A percentile compares a stretch with the other conserved stretches of the same genome.
phyloP scores from a whole-genome alignment of 2,888 invertebrate genomes.

The Cordilura impudica region DNA sequence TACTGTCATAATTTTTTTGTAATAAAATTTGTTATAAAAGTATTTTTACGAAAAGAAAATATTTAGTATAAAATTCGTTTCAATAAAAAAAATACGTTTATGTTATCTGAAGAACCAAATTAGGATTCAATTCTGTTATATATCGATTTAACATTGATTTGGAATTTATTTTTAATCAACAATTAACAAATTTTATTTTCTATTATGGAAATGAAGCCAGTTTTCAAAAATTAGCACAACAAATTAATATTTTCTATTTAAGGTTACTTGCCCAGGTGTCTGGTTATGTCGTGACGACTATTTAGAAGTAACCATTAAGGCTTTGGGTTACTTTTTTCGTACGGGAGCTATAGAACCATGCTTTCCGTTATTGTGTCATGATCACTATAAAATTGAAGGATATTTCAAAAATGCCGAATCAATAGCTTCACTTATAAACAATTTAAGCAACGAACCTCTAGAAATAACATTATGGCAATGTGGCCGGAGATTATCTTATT shows the following conservation, averaged over 20 bases:
- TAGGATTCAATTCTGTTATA: no score
- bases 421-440: conserved; percentile 69
- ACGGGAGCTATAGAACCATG: conserved; percentile 75
- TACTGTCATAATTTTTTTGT: no score
- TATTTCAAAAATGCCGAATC: conserved; percentile 72
- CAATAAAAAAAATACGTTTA: no score
- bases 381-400: conserved; percentile 75
- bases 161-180: no score
- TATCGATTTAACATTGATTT: no score
- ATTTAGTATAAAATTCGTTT: no score
- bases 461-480: conserved; percentile 77
- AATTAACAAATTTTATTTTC: no score
- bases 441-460: conserved; percentile 70
- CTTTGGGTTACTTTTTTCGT: conserved; percentile 75
- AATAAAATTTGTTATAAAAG: no score
- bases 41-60: no score
- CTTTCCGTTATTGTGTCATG: conserved; percentile 76
- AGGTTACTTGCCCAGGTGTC: conserved; percentile 77
- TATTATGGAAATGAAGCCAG: no score
- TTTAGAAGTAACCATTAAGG: conserved; percentile 75
- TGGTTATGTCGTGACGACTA: conserved; percentile 76
- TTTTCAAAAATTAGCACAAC: no score
- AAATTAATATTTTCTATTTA: neutral
- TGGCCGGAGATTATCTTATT: conserved; percentile 75
- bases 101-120: no score